A percentile compares a stretch with the other conserved stretches of the same genome.
Conservation (phyloP, 2,113 vertebrate species). For the Pelmatolapia mariae region DNA sequence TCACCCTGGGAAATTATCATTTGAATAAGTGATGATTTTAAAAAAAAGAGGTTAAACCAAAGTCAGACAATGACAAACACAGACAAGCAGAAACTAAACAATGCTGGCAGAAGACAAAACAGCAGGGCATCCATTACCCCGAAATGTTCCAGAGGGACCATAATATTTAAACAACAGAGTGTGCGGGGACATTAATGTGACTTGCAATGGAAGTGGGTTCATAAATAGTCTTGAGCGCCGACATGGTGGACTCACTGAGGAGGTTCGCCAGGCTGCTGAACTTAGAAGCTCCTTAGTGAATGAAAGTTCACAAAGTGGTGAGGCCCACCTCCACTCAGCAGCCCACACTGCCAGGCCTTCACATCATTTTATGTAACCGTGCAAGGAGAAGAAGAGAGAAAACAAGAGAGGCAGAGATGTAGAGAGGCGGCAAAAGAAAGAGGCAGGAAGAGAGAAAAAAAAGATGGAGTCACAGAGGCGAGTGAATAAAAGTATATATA, state of each 20-base stretch:
- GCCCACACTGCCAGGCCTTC: conserved; percentile 52
- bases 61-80: neutral
- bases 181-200: conserved; percentile 7
- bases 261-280: conserved; percentile 28
- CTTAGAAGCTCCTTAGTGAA: conserved; percentile 50
- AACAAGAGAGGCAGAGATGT: conserved; percentile 7
- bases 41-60: neutral
- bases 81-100: neutral
- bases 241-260: conserved; percentile 27
- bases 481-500: neutral
- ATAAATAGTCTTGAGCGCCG: conserved; percentile 25
- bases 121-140: neutral
- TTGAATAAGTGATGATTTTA: neutral
- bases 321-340: conserved; percentile 37
- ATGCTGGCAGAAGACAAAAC: neutral
- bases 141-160: conserved; percentile 4
- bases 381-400: conserved; percentile 7
- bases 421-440: neutral
- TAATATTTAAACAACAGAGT: conserved; percentile 1
- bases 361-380: conserved; percentile 48
- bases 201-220: conserved; percentile 5
- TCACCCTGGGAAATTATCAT: neutral
- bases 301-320: conserved; percentile 51
- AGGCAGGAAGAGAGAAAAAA: neutral
- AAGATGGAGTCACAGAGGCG: neutral